Percentiles rank a stretch among this genome's conserved stretches.
These are phyloP conservation scores for Campoletis raptor DNA, from an alignment of 2,888 invertebrate species.

Conservation along the genomic window DNA sequence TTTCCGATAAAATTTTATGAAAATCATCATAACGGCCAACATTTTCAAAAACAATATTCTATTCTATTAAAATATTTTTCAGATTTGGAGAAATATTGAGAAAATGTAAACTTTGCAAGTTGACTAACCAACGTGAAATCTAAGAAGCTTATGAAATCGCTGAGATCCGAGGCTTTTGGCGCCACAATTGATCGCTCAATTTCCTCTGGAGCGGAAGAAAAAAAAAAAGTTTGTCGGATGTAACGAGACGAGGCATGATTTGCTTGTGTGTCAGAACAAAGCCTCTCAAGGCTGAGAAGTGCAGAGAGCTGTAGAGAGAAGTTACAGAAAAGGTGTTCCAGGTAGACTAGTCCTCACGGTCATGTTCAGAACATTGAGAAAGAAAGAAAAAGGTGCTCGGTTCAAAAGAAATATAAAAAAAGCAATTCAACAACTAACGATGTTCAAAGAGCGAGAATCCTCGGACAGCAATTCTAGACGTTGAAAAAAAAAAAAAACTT, in stretches of 20 bases:
- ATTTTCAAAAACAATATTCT: background rate
- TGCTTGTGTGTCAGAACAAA: background rate
- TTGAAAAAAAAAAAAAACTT: background rate
- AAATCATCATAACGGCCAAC: background rate
- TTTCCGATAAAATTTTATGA: background rate
- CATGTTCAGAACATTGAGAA: constrained; percentile 6
- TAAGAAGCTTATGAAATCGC: constrained; percentile 20
- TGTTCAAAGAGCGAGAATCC: constrained; percentile 12
- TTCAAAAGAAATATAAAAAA: constrained; percentile 2
- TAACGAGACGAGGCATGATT: constrained; percentile 5
- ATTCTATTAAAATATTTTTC: background rate
- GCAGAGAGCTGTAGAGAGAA: background rate
- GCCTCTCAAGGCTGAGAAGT: background rate
- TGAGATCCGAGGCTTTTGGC: constrained; percentile 42
- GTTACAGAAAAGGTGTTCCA: constrained; percentile 22
- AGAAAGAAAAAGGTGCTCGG: background rate
- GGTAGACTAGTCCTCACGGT: constrained; percentile 43
- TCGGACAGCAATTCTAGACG: background rate
- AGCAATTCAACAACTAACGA: constrained; percentile 7
- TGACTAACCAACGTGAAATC: background rate
- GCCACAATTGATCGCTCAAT: constrained; percentile 30
- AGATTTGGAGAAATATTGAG: too few relatives aligned
- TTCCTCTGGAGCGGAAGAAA: background rate
- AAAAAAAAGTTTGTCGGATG: constrained; percentile 2
- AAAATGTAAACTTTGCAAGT: too few relatives aligned